Evolutionary conservation across 2,888 invertebrate species (phyloP).

Genomic region (Drosophila longiperda): DNA sequence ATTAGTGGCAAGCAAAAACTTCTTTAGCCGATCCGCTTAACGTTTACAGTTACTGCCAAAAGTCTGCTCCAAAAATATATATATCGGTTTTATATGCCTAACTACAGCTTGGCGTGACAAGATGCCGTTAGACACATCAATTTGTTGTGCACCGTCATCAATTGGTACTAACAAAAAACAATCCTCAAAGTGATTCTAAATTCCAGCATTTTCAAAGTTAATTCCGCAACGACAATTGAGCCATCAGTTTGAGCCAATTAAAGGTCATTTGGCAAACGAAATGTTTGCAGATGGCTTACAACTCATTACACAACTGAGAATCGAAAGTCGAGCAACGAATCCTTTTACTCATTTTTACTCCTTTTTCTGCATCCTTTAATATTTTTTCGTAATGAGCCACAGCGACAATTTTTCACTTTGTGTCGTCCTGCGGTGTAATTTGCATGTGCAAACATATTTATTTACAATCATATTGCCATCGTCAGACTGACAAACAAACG

Average conservation of each 20-base stretch:
- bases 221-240: conserved; percentile 10
- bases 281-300: conserved; percentile 56
- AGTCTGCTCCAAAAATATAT: conserved; percentile 50
- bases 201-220: conserved; percentile 2
- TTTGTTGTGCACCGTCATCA: conserved; percentile 8
- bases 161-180: not conserved
- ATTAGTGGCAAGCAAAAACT: conserved; percentile 62
- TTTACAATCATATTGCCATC: conserved; percentile 37
- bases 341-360: not conserved
- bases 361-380: conserved; percentile 19
- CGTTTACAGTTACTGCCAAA: conserved; percentile 69
- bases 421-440: conserved; percentile 54
- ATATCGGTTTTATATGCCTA: conserved; percentile 39
- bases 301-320: conserved; percentile 46
- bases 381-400: conserved; percentile 57
- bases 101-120: conserved; percentile 68
- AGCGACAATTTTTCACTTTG: conserved; percentile 56
- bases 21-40: conserved; percentile 57
- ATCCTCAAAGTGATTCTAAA: conserved; percentile 8
- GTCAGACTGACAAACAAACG: conserved; percentile 59
- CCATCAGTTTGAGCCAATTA: conserved; percentile 10
- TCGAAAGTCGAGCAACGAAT: not conserved
- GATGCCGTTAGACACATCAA: conserved; percentile 50
- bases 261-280: conserved; percentile 13
- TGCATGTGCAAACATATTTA: conserved; percentile 62